phyloP scores from a whole-genome alignment of 1,140 invertebrate genomes.

The Samia ricini region DNA sequence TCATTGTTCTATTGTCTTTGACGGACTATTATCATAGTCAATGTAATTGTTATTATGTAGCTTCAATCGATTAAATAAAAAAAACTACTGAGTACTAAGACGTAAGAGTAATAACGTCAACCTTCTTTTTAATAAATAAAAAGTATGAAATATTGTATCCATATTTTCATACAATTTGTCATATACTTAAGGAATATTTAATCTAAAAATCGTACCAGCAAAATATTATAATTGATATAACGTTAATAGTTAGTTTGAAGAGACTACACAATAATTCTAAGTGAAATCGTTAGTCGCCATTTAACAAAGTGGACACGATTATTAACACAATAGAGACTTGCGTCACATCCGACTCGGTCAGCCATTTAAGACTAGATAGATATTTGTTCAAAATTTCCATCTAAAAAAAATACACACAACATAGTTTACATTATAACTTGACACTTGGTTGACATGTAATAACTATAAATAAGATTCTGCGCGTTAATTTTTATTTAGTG shows the following conservation, averaged over 20 bases:
- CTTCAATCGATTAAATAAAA: conserved; percentile 13
- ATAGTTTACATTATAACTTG: conserved; percentile 16
- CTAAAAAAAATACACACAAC: conserved; percentile 11
- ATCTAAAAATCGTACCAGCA: no score
- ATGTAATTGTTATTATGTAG: conserved; percentile 49
- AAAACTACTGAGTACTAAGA: neutral
- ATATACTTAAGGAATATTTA: no score
- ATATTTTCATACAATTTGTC: no score
- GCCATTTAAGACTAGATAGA: conserved; percentile 16
- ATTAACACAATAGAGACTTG: conserved; percentile 22
- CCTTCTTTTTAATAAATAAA: conserved; percentile 5
- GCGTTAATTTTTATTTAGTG: neutral
- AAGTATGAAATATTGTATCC: no score
- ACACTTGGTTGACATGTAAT: neutral
- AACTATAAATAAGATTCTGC: neutral
- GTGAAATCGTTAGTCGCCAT: conserved; percentile 33
- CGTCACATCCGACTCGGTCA: conserved; percentile 22
- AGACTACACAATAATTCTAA: conserved; percentile 18
- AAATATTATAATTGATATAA: no score
- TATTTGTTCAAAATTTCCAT: conserved; percentile 21
- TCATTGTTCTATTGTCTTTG: conserved; percentile 71
- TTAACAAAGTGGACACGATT: conserved; percentile 21
- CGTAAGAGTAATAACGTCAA: no score
- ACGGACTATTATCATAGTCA: conserved; percentile 56
- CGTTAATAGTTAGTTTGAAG: no score